Base-by-base conservation (phyloP, 2,797 vertebrate genomes). In the Kryptopterus vitreolus region DNA sequence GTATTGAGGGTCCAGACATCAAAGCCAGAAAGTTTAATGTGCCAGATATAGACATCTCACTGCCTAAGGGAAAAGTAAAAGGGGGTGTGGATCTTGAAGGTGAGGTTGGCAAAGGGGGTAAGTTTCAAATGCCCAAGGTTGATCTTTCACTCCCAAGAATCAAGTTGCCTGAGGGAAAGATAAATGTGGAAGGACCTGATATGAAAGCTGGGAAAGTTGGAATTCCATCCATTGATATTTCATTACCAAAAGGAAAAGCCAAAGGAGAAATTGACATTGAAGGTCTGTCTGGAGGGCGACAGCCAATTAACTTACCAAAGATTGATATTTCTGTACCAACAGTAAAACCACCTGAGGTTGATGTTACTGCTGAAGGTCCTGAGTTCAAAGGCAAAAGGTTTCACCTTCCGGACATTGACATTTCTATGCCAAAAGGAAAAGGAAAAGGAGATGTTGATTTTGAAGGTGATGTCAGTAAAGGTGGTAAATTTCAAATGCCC, bases 61-160 rank as follows among this genome's bases (percentile, higher is more conserved):
- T 76, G 15, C 90, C 58, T n/a, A 55, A 58, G 9, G 38, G 31
- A 10, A 43, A 35, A 9, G 9, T 33, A 4, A 61, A 31, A 33
- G 61, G 31, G 31, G 24, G 2, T 70, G 46, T 3, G 2, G 5
- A 48, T 3, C 24, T 50, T 9, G 20, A 82, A 87, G 61, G 6
- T 33, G 31, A 9, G 6, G 7, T 16, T 10, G 16, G 2, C 33
- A 81, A 90, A 70, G 82, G 82, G 61, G 90, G 90, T 0, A 93
- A 92, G 9, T 87, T 91, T 20, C 86, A 88, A 80, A 82, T 90
- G 75, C 90, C 89, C 22, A 85, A 83, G 4, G 84, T 46, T 18
- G 69, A 82, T 48, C 24, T 68, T 58, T 82, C 68, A 24, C 26
- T 59, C 12, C 70, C 70, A 72, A 65, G 57, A 6, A 53, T 66